These are phyloP conservation scores for Sander lucioperca DNA, from an alignment of 2,113 vertebrate species.

Conservation along the genomic window DNA sequence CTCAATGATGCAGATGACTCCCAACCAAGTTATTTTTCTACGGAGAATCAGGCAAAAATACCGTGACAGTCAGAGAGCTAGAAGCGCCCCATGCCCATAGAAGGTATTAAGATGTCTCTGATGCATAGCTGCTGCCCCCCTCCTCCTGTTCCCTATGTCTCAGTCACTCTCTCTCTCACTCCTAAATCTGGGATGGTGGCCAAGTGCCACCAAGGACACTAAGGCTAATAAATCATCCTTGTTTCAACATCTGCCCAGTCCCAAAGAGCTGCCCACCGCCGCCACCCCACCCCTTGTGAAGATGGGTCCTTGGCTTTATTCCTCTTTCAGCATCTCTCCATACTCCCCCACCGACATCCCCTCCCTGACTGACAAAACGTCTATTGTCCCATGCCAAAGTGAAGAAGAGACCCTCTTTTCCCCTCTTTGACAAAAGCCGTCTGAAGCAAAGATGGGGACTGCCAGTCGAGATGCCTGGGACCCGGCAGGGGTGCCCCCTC, in stretches of 20 bases:
- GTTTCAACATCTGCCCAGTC: constrained; percentile 92
- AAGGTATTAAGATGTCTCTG: constrained; percentile 87
- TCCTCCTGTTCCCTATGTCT: constrained; percentile 64
- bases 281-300: constrained; percentile 83
- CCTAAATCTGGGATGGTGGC: constrained; percentile 92
- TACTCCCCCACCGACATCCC: constrained; percentile 79
- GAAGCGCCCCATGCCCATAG: constrained; percentile 85
- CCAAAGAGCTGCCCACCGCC: constrained; percentile 83
- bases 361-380: constrained; percentile 89
- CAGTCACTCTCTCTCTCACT: constrained; percentile 74
- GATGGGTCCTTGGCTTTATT: constrained; percentile 85
- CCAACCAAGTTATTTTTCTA: constrained; percentile 84
- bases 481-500: constrained; percentile 88
- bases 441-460: constrained; percentile 91
- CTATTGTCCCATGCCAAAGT: constrained; percentile 91
- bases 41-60: constrained; percentile 81
- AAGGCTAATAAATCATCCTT: constrained; percentile 94
- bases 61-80: constrained; percentile 82
- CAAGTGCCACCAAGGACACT: constrained; percentile 94
- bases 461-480: constrained; percentile 89
- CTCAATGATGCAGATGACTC: constrained; percentile 82
- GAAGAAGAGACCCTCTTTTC: constrained; percentile 94
- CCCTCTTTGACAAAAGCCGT: constrained; percentile 90
- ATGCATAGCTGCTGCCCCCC: constrained; percentile 74
- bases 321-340: constrained; percentile 83